phyloP scores from a whole-genome alignment of 2,797 vertebrate species.

The Oceanodroma leucorhoa region DNA sequence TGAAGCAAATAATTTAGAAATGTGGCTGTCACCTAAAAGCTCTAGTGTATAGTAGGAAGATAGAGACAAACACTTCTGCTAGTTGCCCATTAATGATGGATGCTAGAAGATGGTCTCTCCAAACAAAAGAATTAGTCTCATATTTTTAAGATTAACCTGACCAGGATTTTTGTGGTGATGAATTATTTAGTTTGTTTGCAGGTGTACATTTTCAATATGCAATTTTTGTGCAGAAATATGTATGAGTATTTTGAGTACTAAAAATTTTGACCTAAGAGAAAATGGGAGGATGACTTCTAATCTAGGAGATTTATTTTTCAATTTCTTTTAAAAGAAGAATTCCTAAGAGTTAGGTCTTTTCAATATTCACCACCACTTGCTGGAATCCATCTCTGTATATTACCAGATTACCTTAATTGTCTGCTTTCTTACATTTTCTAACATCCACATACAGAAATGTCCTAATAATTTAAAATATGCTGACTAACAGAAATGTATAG shows the following conservation, averaged over 20 bases:
- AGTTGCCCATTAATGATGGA: neutral
- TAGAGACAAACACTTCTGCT: neutral
- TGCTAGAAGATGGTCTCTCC: neutral
- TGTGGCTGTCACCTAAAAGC: neutral
- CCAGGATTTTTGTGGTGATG: neutral
- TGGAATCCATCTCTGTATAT: neutral
- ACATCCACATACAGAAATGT: neutral
- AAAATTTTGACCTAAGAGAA: neutral
- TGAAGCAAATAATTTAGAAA: neutral
- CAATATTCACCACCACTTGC: neutral
- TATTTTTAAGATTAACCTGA: neutral
- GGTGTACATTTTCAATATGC: neutral
- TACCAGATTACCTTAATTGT: neutral
- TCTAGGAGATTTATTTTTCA: neutral
- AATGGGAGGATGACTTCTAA: neutral
- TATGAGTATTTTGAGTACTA: neutral
- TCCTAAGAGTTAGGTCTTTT: neutral
- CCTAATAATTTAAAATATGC: neutral
- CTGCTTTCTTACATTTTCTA: neutral
- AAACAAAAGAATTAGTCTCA: neutral
- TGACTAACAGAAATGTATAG: neutral
- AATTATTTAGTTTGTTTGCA: neutral
- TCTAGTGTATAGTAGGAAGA: neutral
- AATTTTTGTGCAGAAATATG: neutral
- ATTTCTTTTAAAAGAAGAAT: neutral